These are phyloP conservation scores for Centropus unirufus DNA, from an alignment of 2,113 vertebrate genomes.

Conservation along the genomic window DNA sequence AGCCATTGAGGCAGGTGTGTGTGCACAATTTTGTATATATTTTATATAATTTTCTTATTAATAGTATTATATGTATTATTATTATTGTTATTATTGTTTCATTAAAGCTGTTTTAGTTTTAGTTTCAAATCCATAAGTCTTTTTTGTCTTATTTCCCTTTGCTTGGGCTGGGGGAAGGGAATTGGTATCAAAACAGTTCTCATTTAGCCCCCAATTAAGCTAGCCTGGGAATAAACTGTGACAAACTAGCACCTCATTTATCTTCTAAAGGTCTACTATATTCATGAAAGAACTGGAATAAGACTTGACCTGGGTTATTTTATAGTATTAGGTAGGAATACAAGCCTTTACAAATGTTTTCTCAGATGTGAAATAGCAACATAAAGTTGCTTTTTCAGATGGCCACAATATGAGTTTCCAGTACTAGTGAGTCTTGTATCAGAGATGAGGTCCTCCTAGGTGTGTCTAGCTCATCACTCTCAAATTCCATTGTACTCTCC, in stretches of 20 bases:
- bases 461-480: not conserved
- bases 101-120: too few species aligned
- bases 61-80: too few species aligned
- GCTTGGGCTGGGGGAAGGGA: too few species aligned
- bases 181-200: too few species aligned
- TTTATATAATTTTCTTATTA: too few species aligned
- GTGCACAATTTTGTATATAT: too few species aligned
- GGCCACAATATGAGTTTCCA: not conserved
- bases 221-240: too few species aligned
- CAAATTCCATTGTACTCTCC: accelerated
- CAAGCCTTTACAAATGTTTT: not conserved
- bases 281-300: not conserved
- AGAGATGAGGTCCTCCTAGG: not conserved
- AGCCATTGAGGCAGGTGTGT: too few species aligned
- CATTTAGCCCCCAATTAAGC: too few species aligned
- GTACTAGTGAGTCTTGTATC: not conserved
- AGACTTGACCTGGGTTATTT: not conserved
- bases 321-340: not conserved
- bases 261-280: not conserved
- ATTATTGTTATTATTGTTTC: too few species aligned
- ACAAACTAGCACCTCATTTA: not conserved
- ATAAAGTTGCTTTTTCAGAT: not conserved
- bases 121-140: too few species aligned
- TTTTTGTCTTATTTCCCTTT: too few species aligned
- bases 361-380: not conserved